phyloP scores from a whole-genome alignment of 2,113 vertebrate genomes.

The Notiomystis cincta region DNA sequence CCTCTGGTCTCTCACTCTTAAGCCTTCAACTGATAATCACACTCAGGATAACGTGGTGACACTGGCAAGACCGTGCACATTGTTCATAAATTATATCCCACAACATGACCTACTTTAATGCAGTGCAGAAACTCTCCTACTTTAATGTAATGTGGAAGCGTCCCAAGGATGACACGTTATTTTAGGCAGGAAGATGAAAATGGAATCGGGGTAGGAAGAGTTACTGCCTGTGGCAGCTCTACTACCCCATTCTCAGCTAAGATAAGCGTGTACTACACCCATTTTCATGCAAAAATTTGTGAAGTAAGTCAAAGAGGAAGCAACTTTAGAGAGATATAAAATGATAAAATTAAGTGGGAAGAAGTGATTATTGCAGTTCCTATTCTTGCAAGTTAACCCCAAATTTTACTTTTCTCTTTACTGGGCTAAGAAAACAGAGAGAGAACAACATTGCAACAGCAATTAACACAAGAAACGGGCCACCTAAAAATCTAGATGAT shows the following conservation, averaged over 20 bases:
- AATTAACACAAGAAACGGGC: background rate
- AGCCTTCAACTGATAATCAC: background rate
- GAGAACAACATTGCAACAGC: background rate
- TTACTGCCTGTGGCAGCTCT: background rate
- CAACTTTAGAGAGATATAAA: background rate
- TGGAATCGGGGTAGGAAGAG: background rate
- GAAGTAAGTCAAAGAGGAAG: background rate
- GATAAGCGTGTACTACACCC: rapidly evolving
- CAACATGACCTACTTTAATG: background rate
- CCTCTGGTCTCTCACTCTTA: background rate
- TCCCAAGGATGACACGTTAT: background rate
- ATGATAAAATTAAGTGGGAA: background rate
- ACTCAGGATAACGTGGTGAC: background rate
- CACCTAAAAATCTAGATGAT: background rate
- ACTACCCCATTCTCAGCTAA: background rate
- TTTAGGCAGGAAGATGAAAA: background rate
- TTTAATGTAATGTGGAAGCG: background rate
- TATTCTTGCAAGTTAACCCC: background rate
- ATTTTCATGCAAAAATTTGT: background rate
- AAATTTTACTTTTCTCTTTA: background rate
- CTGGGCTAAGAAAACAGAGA: background rate
- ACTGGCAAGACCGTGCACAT: background rate
- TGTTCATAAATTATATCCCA: background rate
- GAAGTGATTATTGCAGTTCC: background rate
- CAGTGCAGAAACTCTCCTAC: background rate